Conservation (phyloP, 2,888 invertebrate genomes). For the Cerastis leucographa region DNA sequence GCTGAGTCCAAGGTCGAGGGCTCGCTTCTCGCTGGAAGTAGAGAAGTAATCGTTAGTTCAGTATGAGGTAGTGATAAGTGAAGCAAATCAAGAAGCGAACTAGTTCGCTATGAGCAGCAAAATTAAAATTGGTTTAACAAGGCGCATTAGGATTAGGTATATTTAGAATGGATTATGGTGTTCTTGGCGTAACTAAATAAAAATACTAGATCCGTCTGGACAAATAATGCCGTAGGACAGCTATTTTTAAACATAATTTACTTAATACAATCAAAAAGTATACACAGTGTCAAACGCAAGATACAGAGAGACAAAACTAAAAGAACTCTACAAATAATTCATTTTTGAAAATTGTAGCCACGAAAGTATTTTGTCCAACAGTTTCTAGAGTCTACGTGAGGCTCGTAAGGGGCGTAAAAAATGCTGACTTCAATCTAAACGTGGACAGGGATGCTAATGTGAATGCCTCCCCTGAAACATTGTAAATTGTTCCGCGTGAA, state of each 20-base stretch:
- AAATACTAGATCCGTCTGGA: neutral
- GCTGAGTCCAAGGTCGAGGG: conserved; percentile 96
- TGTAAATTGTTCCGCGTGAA: conserved; percentile 40
- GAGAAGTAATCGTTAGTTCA: neutral
- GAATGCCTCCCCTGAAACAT: conserved; percentile 41
- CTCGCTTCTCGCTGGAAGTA: conserved; percentile 94
- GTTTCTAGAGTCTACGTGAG: conserved; percentile 4
- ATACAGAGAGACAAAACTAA: neutral
- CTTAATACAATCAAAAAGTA: neutral
- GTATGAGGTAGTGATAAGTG: neutral
- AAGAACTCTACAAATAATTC: neutral
- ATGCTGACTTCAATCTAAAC: conserved; percentile 29
- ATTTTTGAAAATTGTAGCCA: neutral
- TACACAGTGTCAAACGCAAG: neutral
- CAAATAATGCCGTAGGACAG: neutral
- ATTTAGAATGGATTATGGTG: neutral
- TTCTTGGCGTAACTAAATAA: neutral
- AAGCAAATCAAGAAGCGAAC: conserved; percentile 22
- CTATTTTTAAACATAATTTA: neutral
- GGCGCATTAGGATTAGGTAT: conserved; percentile 7
- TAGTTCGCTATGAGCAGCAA: neutral
- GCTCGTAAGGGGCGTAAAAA: conserved; percentile 9
- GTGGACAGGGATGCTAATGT: conserved; percentile 20
- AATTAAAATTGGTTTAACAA: neutral
- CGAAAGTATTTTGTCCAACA: conserved; percentile 10